A percentile compares a stretch with the other conserved stretches of the same genome.
These are phyloP conservation scores for Ranitomeya imitator DNA, from an alignment of 2,113 vertebrate species.

Conservation along the genomic window DNA sequence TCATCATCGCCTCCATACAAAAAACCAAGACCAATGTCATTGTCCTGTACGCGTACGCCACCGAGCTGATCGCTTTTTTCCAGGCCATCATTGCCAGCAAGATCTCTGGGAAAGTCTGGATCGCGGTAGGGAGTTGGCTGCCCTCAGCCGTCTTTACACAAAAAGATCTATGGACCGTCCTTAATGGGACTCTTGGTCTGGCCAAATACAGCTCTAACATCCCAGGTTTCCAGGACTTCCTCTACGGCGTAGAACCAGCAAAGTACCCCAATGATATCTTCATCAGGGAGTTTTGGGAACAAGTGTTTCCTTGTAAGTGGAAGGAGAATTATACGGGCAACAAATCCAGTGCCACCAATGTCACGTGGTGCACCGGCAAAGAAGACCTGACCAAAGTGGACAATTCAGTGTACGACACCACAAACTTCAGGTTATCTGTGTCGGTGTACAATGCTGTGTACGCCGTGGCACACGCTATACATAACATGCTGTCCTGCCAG, in stretches of 20 bases:
- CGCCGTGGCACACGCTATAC: constrained; percentile 65
- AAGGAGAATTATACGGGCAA: not conserved
- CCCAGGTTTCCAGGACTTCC: constrained; percentile 40
- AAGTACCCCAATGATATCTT: constrained; percentile 46
- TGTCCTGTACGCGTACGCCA: constrained; percentile 47
- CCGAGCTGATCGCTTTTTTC: constrained; percentile 37
- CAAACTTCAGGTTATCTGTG: constrained; percentile 65
- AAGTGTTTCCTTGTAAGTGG: constrained; percentile 42
- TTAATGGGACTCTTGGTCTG: constrained; percentile 47
- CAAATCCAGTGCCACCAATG: not conserved
- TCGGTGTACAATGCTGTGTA: constrained; percentile 68
- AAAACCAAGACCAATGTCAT: constrained; percentile 41
- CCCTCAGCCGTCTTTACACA: constrained; percentile 48
- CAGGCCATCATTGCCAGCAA: not conserved
- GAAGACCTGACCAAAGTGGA: constrained; percentile 61
- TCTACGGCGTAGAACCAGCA: constrained; percentile 29
- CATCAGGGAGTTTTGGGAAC: constrained; percentile 46
- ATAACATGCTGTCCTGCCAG: constrained; percentile 62
- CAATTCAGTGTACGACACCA: constrained; percentile 65
- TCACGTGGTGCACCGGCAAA: constrained; percentile 60
- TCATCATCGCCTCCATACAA: constrained; percentile 1
- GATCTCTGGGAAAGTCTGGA: constrained; percentile 40
- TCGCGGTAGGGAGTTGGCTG: constrained; percentile 40
- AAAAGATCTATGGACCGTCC: constrained; percentile 12
- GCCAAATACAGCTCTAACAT: constrained; percentile 42